Conservation (phyloP, 2,888 invertebrate genomes). For the Physocephala rufipes region DNA sequence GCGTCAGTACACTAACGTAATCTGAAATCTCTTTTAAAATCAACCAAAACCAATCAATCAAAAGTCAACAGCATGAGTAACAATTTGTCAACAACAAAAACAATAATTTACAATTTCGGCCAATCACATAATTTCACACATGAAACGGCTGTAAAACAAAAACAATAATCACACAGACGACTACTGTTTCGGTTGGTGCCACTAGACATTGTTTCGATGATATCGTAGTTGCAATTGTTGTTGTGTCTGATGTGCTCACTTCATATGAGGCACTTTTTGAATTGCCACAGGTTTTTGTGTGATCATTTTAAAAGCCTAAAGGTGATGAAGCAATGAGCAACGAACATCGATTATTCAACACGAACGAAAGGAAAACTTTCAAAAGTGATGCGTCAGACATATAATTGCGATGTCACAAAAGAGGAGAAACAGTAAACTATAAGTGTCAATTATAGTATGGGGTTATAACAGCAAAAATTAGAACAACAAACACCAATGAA, state of each 20-base stretch:
- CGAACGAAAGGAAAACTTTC: neutral
- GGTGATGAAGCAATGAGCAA: neutral
- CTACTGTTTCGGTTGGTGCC: conserved; percentile 4
- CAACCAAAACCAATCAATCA: too few species aligned
- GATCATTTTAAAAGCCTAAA: neutral
- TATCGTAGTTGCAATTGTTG: neutral
- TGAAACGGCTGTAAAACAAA: conserved; percentile 3
- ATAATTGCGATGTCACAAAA: neutral
- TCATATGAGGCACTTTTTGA: too few species aligned
- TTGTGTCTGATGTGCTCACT: neutral
- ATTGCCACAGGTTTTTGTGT: neutral
- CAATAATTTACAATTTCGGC: neutral
- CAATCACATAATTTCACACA: neutral
- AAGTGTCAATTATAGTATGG: too few species aligned
- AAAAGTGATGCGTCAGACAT: neutral
- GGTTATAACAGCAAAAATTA: neutral
- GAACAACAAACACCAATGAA: neutral
- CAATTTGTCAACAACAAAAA: neutral
- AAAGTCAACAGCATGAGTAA: too few species aligned
- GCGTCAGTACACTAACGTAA: too few species aligned
- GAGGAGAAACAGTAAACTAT: neutral
- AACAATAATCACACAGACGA: too few species aligned
- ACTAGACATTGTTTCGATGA: neutral
- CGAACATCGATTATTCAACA: neutral
- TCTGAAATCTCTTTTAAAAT: too few species aligned